Conservation (phyloP, 2,797 vertebrate species). For the Podarcis siculus region DNA sequence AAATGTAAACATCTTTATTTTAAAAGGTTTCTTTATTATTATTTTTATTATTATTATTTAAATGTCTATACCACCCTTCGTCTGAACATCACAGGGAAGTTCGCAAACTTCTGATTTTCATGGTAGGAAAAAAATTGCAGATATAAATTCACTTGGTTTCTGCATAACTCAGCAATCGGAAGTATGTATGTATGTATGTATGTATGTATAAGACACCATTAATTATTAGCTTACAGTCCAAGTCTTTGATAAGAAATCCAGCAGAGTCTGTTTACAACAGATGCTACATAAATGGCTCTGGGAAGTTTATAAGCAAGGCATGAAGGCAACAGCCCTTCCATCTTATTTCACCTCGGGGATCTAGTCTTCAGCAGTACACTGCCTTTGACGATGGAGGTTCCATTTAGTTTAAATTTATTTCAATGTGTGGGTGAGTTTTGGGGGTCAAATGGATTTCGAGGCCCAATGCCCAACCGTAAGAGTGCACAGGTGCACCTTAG, state of each 20-base stretch:
- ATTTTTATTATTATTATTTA: too few relatives aligned
- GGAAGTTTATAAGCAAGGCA: not conserved
- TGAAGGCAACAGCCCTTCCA: not conserved
- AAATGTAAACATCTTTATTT: not conserved
- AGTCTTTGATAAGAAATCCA: not conserved
- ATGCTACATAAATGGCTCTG: not conserved
- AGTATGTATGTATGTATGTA: too few relatives aligned
- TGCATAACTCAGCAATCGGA: not conserved
- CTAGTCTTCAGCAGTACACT: too few relatives aligned
- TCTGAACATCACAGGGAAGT: too few relatives aligned
- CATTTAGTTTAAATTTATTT: not conserved
- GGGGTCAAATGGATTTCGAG: not conserved
- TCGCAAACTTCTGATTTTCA: not conserved
- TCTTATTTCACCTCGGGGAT: not conserved
- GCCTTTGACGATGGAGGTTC: not conserved
- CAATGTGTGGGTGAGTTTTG: not conserved
- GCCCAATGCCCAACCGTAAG: not conserved
- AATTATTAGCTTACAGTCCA: not conserved
- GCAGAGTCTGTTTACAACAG: too few relatives aligned
- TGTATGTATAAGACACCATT: not conserved
- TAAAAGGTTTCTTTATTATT: not conserved
- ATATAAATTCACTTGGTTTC: not conserved
- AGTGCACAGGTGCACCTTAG: not conserved
- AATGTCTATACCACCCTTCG: too few relatives aligned
- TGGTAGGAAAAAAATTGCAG: not conserved